A percentile compares a stretch with the other conserved stretches of the same genome.
These are phyloP conservation scores for Caracal caracal DNA, from an alignment of 2,113 vertebrate genomes.

Conservation along the genomic window DNA sequence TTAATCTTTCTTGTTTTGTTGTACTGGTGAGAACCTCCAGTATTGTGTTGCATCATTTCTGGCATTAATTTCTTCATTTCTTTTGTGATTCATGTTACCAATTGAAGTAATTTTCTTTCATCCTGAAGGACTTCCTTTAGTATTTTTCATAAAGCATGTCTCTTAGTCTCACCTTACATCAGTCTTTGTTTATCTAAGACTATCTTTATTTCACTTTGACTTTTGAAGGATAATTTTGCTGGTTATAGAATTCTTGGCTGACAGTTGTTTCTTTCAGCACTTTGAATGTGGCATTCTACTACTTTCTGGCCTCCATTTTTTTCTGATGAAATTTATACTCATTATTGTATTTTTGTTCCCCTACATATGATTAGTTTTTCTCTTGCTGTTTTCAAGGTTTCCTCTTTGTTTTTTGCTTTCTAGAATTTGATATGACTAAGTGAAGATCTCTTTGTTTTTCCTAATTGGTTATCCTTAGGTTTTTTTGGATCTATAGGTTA, in stretches of 20 bases:
- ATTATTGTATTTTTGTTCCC: neutral
- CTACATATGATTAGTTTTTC: neutral
- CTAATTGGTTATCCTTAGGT: neutral
- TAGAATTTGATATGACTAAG: neutral
- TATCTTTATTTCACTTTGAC: neutral
- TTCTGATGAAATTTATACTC: neutral
- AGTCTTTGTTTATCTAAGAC: conserved; percentile 12
- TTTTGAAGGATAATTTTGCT: conserved; percentile 31
- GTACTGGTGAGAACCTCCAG: neutral
- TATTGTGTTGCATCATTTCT: neutral
- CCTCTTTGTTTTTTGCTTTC: neutral
- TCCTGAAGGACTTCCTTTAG: neutral
- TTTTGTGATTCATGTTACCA: neutral
- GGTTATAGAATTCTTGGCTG: neutral
- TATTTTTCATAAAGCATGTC: neutral
- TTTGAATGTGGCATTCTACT: neutral
- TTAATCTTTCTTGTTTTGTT: neutral
- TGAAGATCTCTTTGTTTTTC: conserved; percentile 18
- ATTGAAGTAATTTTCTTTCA: neutral
- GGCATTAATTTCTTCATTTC: neutral
- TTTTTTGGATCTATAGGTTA: conserved; percentile 18
- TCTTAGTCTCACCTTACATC: neutral
- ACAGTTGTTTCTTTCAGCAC: neutral
- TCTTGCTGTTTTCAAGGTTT: conserved; percentile 15
- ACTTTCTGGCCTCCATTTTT: neutral